Evolutionary conservation across 2,888 invertebrate genomes (phyloP).

Genomic region (Rhodophaea formosa): DNA sequence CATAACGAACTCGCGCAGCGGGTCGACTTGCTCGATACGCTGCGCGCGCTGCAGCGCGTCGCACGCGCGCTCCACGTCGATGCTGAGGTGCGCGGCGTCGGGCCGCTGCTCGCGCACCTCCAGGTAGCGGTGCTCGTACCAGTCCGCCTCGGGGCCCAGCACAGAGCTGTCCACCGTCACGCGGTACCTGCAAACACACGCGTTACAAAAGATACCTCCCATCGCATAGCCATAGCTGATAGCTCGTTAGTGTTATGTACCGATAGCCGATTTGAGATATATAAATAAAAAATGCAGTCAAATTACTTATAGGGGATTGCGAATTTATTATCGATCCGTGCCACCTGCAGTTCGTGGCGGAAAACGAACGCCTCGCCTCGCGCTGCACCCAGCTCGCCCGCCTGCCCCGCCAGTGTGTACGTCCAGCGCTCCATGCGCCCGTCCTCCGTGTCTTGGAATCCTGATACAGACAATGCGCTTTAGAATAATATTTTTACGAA

Average conservation of each 20-base stretch:
- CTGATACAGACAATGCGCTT: background rate
- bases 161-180: slow-evolving; percentile 64
- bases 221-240: no score
- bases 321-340: slow-evolving; percentile 23
- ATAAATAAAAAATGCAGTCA: no score
- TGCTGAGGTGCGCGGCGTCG: slow-evolving; percentile 40
- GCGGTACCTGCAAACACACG: slow-evolving; percentile 46
- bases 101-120: slow-evolving; percentile 37
- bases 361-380: slow-evolving; percentile 16
- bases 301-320: slow-evolving; percentile 23
- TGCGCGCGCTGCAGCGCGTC: slow-evolving; percentile 38
- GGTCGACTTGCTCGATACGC: slow-evolving; percentile 51
- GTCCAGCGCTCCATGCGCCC: slow-evolving; percentile 10
- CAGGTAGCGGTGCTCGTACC: slow-evolving; percentile 59
- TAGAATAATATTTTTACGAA: no score
- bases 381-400: slow-evolving; percentile 11
- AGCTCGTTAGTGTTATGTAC: no score
- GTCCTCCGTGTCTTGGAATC: background rate
- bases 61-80: slow-evolving; percentile 51
- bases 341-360: slow-evolving; percentile 28
- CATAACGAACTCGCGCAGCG: slow-evolving; percentile 61
- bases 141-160: slow-evolving; percentile 57
- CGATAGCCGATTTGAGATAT: no score
- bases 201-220: no score
- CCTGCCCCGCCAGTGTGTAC: slow-evolving; percentile 14